Percentiles rank a stretch among this genome's conserved stretches.
phyloP scores from a whole-genome alignment of 2,797 vertebrate species.

The Amniataba percoides region DNA sequence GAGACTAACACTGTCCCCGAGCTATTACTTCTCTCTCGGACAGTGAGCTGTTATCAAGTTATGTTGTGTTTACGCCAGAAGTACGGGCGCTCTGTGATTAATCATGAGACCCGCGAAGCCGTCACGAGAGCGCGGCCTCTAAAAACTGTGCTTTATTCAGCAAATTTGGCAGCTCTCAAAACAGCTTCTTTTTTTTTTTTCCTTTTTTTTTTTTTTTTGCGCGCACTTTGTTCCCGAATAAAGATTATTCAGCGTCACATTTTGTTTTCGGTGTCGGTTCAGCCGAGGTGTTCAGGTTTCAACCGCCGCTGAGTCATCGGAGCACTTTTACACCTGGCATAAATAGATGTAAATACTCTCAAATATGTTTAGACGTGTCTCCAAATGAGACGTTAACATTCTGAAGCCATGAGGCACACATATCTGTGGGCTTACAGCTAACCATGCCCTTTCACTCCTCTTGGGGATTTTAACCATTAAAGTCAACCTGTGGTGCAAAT shows the following conservation, averaged over 20 bases:
- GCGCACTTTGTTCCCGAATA: slow-evolving; percentile 1
- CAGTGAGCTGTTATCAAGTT: slow-evolving; percentile 40
- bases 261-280: slow-evolving; percentile 14
- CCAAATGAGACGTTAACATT: slow-evolving; percentile 29
- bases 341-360: slow-evolving; percentile 15
- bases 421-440: background rate
- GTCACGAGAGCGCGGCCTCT: slow-evolving; percentile 29
- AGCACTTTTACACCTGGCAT: slow-evolving; percentile 28
- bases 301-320: slow-evolving; percentile 24
- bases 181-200: background rate
- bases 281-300: slow-evolving; percentile 10
- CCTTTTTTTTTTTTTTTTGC: no score
- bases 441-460: slow-evolving; percentile 19
- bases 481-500: slow-evolving; percentile 6
- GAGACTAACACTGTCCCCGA: slow-evolving; percentile 51
- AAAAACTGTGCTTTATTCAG: slow-evolving; percentile 33
- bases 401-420: slow-evolving; percentile 11
- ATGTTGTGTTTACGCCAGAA: slow-evolving; percentile 42
- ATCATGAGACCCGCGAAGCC: slow-evolving; percentile 51
- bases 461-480: background rate
- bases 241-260: background rate
- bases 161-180: background rate
- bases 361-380: slow-evolving; percentile 47
- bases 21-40: slow-evolving; percentile 40
- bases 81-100: slow-evolving; percentile 39